Evolutionary conservation across 2,113 vertebrate species (phyloP).

Genomic region (Zootoca vivipara): DNA sequence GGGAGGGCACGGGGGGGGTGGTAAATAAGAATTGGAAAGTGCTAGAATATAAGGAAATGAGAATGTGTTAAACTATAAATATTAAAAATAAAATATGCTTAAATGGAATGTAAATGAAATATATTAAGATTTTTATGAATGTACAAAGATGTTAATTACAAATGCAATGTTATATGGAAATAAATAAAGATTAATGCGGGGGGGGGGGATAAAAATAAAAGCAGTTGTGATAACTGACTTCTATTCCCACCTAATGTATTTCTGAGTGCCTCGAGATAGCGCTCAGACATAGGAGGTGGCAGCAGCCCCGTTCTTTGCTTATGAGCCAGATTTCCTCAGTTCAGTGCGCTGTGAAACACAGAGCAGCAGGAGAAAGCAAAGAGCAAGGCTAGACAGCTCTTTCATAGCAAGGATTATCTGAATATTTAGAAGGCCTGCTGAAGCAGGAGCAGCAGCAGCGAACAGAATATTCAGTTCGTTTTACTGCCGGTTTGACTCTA

Average conservation of each 20-base stretch:
- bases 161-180: too few species aligned
- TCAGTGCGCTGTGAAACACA: not conserved
- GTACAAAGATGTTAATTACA: too few species aligned
- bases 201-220: too few species aligned
- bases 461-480: too few species aligned
- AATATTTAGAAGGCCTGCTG: not conserved
- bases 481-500: not conserved
- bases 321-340: not conserved
- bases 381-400: not conserved
- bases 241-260: not conserved
- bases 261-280: not conserved
- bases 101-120: too few species aligned
- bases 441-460: not conserved
- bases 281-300: not conserved
- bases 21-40: too few species aligned
- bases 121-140: too few species aligned
- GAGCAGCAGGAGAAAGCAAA: slow-evolving; percentile 3
- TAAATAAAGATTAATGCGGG: too few species aligned
- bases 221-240: not conserved
- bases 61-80: too few species aligned
- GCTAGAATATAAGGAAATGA: too few species aligned
- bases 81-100: too few species aligned
- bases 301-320: not conserved
- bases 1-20: too few species aligned
- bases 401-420: not conserved